A percentile compares a stretch with the other conserved stretches of the same genome.
Conservation (phyloP, 2,888 invertebrate genomes). For the Muschampia plurimacula region DNA sequence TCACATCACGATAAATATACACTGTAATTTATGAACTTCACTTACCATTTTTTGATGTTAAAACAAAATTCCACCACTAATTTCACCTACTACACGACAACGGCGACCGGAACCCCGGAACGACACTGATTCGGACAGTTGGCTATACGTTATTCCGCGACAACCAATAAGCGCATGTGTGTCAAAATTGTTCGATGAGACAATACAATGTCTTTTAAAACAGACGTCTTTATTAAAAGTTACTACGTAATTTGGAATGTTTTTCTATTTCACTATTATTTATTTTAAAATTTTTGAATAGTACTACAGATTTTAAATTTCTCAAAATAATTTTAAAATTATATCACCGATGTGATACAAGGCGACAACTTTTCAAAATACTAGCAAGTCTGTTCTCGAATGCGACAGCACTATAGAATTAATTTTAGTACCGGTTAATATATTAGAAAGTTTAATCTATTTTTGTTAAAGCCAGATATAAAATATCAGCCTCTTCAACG, state of each 20-base stretch:
- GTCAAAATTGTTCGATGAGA: slow-evolving; percentile 66
- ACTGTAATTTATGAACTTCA: slow-evolving; percentile 75
- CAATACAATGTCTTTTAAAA: slow-evolving; percentile 59
- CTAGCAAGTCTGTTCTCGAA: slow-evolving; percentile 54
- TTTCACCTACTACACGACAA: slow-evolving; percentile 82
- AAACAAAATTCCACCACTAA: slow-evolving; percentile 81
- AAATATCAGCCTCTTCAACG: slow-evolving; percentile 53
- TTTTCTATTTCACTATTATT: background rate
- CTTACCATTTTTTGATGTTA: slow-evolving; percentile 86
- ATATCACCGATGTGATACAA: slow-evolving; percentile 46
- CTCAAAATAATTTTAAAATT: background rate
- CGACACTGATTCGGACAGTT: slow-evolving; percentile 76
- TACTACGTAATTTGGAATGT: slow-evolving; percentile 32
- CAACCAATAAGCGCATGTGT: slow-evolving; percentile 84
- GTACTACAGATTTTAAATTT: background rate
- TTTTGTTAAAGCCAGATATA: slow-evolving; percentile 54
- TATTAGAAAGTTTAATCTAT: slow-evolving; percentile 52
- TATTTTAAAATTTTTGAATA: slow-evolving; percentile 14
- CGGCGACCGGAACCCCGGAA: slow-evolving; percentile 75
- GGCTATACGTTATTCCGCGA: slow-evolving; percentile 70
- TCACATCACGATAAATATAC: slow-evolving; percentile 66
- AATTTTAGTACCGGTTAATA: slow-evolving; percentile 47
- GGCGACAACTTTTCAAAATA: slow-evolving; percentile 66
- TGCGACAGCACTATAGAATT: slow-evolving; percentile 51
- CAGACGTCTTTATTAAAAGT: background rate